Evolutionary conservation across 1,140 invertebrate species (phyloP).

Genomic region (Pogonomyrmex californicus): DNA sequence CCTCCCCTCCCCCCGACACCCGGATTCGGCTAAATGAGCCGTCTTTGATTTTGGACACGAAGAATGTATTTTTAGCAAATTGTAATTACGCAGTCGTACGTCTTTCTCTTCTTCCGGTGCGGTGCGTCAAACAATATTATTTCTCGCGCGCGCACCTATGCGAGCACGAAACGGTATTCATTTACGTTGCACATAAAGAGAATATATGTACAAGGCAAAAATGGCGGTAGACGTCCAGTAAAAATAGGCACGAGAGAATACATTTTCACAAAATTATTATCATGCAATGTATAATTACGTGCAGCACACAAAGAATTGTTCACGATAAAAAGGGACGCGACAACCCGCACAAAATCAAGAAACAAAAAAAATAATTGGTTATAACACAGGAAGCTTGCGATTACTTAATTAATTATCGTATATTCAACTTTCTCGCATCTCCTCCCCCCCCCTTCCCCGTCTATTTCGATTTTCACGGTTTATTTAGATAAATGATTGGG

Average conservation of each 20-base stretch:
- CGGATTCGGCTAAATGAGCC: slow-evolving; percentile 56
- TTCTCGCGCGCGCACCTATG: slow-evolving; percentile 59
- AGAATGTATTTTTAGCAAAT: slow-evolving; percentile 65
- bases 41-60: slow-evolving; percentile 63
- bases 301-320: slow-evolving; percentile 41
- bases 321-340: slow-evolving; percentile 32
- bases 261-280: slow-evolving; percentile 63
- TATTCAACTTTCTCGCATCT: slow-evolving; percentile 23
- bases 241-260: slow-evolving; percentile 63
- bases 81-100: slow-evolving; percentile 62
- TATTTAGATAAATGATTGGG: slow-evolving; percentile 64
- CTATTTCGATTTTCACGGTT: slow-evolving; percentile 56
- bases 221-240: slow-evolving; percentile 55
- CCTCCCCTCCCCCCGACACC: no score
- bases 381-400: slow-evolving; percentile 8
- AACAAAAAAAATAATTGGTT: slow-evolving; percentile 49
- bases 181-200: slow-evolving; percentile 61
- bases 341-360: slow-evolving; percentile 38
- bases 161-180: slow-evolving; percentile 61
- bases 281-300: slow-evolving; percentile 55
- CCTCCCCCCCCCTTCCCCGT: neutral
- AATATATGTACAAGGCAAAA: slow-evolving; percentile 61
- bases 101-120: slow-evolving; percentile 47
- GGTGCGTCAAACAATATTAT: slow-evolving; percentile 63
- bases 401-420: slow-evolving; percentile 56